A percentile compares a stretch with the other conserved stretches of the same genome.
Conservation (phyloP, 2,113 vertebrate species). For the Alligator sinensis region DNA sequence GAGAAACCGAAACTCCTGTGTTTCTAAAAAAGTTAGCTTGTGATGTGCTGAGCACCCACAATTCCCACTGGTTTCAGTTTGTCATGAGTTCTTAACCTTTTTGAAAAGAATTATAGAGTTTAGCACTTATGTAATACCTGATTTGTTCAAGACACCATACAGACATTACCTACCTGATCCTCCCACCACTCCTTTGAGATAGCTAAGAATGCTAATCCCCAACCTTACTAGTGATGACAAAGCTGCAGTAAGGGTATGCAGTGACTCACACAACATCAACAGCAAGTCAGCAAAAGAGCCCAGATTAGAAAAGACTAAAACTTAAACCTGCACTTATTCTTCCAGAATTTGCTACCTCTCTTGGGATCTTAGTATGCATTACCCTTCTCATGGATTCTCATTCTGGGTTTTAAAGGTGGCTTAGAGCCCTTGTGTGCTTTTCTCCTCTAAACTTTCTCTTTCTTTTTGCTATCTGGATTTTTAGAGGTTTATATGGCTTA, state of each 20-base stretch:
- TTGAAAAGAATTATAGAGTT: background rate
- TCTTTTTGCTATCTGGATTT: too few species aligned
- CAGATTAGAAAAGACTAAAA: background rate
- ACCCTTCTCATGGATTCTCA: fast-evolving
- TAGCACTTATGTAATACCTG: background rate
- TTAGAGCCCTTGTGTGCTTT: too few species aligned
- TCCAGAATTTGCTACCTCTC: background rate
- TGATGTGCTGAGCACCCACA: background rate
- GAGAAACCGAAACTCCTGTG: background rate
- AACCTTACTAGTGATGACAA: background rate
- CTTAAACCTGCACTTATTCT: background rate
- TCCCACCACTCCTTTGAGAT: fast-evolving
- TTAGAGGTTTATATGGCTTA: too few species aligned
- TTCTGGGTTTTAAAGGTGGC: background rate
- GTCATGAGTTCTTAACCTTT: background rate
- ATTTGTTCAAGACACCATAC: background rate
- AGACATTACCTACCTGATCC: background rate
- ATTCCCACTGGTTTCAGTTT: background rate
- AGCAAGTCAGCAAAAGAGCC: fast-evolving
- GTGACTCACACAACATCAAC: background rate
- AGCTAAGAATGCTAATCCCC: background rate
- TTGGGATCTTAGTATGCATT: background rate
- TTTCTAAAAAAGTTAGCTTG: background rate
- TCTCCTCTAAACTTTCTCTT: too few species aligned
- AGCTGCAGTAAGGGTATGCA: background rate